Conservation (phyloP, 1,140 invertebrate genomes). For the Anastrepha obliqua region DNA sequence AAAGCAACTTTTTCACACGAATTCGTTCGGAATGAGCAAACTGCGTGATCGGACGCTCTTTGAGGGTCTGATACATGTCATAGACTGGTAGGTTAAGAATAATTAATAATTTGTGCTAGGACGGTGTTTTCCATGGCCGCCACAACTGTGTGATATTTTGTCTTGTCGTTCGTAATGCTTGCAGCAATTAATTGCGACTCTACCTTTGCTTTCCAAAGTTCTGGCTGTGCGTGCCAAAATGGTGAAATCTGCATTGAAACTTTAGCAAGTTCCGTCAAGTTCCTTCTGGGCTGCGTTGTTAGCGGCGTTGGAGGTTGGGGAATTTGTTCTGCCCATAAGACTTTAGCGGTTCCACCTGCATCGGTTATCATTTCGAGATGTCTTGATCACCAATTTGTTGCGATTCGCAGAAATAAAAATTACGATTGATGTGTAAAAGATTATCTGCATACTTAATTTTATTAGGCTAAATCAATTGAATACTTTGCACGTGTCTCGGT, state of each 20-base stretch:
- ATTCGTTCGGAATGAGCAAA: constrained; percentile 58
- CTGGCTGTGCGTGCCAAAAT: constrained; percentile 59
- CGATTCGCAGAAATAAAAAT: no score
- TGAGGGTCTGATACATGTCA: constrained; percentile 42
- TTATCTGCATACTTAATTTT: no score
- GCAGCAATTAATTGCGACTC: constrained; percentile 55
- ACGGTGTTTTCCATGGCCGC: constrained; percentile 24
- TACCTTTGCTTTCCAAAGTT: constrained; percentile 61
- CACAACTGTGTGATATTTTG: constrained; percentile 49
- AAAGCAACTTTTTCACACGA: constrained; percentile 60
- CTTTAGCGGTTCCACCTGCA: no score
- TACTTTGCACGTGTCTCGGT: no score
- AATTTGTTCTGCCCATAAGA: no score
- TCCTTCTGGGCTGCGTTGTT: no score
- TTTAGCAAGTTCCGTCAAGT: not conserved
- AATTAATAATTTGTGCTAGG: constrained; percentile 53
- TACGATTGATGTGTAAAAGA: no score
- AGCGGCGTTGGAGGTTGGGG: no score
- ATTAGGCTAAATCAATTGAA: no score
- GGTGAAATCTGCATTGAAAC: constrained; percentile 46
- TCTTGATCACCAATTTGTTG: no score
- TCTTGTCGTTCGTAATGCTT: constrained; percentile 13
- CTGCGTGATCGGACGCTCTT: not conserved
- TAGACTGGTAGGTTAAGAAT: constrained; percentile 57
- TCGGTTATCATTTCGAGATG: no score